Evolutionary conservation across 2,888 invertebrate species (phyloP), one percentile per base, ranked within the genome.

Genomic region (Mellilla xanthometata): DNA sequence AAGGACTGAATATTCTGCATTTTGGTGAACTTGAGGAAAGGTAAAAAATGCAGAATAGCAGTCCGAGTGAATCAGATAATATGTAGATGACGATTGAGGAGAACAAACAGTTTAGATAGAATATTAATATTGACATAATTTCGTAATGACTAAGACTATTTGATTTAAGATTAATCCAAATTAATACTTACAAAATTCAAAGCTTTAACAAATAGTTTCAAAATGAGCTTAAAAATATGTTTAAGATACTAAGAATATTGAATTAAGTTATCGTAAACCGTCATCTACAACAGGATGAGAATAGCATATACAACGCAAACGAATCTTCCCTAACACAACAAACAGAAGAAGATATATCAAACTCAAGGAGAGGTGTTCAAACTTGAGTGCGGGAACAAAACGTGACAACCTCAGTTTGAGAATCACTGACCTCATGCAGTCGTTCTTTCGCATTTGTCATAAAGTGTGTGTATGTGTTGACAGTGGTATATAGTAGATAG

Each of bases 371-470:
- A 12, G 36, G 38, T 40, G 35, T 31, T 29, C 28, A 49, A 38
- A 39, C 13, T 38, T 36, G 7, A 30, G 56, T 56, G 56, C 56
- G 39, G 9, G 32, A 44, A 49, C 29, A 55, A 51, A 47, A 47
- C 28, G 54, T 54, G 54, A 28, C 22, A 36, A 19, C 24, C 19
- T 11, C 3, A 5, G 40, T 39, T 35, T 42, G 12, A 35, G 22
- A 47, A 19, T 46, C 52, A 52, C 48, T 46, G 52, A 11, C 24
- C 30, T 12, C 42, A 46, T 43, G 49, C 50, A 41, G 52, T 38
- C 39, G n/a, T 4, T 3, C 19, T 6, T 19, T 19, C 3, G 19
- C 3, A 19, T 19, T 19, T 3, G 33, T 54, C 22, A 53, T 38
- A 41, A 39, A 26, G 15, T 38, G 38, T 40, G 22, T 39, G 41